A percentile compares a stretch with the other conserved stretches of the same genome.
Conservation (phyloP, 2,113 vertebrate genomes). For the Bufo bufo region DNA sequence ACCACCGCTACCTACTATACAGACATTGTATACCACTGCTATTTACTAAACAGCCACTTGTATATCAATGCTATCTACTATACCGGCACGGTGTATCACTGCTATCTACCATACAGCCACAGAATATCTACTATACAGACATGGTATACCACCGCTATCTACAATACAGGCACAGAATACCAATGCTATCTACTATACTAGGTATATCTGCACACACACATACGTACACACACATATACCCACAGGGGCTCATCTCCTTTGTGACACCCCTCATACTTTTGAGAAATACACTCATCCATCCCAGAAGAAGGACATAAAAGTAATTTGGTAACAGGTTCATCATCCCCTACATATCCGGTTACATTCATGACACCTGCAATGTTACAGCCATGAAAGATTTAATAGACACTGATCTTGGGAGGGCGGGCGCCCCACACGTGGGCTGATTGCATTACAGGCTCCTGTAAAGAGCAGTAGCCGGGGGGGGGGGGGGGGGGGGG, state of each 20-base stretch:
- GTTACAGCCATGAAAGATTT: slow-evolving; percentile 55
- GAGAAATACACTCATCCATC: background rate
- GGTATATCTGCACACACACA: no score
- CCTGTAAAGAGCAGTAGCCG: slow-evolving; percentile 46
- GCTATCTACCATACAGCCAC: no score
- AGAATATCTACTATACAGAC: no score
- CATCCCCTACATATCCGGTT: slow-evolving; percentile 43
- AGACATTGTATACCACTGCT: background rate
- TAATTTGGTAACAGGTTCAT: slow-evolving; percentile 26
- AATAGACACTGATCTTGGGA: slow-evolving; percentile 48
- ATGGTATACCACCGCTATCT: background rate
- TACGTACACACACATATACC: background rate
- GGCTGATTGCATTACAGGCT: slow-evolving; percentile 51
- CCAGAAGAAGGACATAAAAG: slow-evolving; percentile 46
- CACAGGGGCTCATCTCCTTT: background rate
- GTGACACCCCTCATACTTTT: background rate
- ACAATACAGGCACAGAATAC: background rate
- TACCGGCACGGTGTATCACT: no score
- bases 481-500: slow-evolving; percentile 12
- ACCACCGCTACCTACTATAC: background rate
- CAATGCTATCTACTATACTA: background rate
- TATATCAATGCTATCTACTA: no score
- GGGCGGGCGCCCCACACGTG: slow-evolving; percentile 40
- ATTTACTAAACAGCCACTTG: no score
- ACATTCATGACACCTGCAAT: slow-evolving; percentile 56